Percentiles rank a stretch among this genome's conserved stretches.
Evolutionary conservation across 2,888 invertebrate genomes (phyloP).

Genomic region (Gonocerus acuteangulatus): DNA sequence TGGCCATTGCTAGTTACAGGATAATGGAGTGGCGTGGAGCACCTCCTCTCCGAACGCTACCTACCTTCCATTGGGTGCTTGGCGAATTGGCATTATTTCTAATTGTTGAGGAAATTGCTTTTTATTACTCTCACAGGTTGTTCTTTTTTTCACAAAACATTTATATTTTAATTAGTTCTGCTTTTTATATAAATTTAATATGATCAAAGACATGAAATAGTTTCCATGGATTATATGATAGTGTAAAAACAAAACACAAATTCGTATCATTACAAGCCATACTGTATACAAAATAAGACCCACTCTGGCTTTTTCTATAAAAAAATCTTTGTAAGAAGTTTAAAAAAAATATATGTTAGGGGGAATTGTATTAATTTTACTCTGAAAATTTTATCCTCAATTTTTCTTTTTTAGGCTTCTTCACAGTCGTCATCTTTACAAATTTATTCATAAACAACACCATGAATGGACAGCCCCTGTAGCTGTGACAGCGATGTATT

Average conservation of each 20-base stretch:
- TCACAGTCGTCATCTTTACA: slow-evolving; percentile 66
- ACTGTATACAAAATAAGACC: too few species aligned
- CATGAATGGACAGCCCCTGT: slow-evolving; percentile 85
- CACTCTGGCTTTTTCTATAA: too few species aligned
- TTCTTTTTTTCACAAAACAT: neutral
- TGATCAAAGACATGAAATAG: neutral
- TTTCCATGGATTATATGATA: too few species aligned
- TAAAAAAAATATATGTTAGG: too few species aligned
- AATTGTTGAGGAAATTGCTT: slow-evolving; percentile 68
- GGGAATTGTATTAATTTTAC: too few species aligned
- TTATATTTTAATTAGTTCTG: neutral
- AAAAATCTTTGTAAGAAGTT: too few species aligned
- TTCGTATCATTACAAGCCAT: too few species aligned
- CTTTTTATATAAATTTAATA: too few species aligned
- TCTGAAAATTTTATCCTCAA: too few species aligned
- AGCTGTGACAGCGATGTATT: slow-evolving; percentile 72
- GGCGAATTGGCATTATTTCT: slow-evolving; percentile 65
- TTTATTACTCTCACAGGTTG: slow-evolving; percentile 76
- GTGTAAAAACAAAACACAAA: too few species aligned
- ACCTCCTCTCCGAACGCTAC: slow-evolving; percentile 58
- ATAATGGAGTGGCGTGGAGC: slow-evolving; percentile 61
- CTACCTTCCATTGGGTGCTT: slow-evolving; percentile 69
- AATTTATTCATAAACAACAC: slow-evolving; percentile 74
- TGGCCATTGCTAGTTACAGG: slow-evolving; percentile 54
- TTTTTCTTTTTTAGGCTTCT: slow-evolving; percentile 50